Conservation (phyloP, 23 tunicate genomes). For the Diplosoma virens region DNA sequence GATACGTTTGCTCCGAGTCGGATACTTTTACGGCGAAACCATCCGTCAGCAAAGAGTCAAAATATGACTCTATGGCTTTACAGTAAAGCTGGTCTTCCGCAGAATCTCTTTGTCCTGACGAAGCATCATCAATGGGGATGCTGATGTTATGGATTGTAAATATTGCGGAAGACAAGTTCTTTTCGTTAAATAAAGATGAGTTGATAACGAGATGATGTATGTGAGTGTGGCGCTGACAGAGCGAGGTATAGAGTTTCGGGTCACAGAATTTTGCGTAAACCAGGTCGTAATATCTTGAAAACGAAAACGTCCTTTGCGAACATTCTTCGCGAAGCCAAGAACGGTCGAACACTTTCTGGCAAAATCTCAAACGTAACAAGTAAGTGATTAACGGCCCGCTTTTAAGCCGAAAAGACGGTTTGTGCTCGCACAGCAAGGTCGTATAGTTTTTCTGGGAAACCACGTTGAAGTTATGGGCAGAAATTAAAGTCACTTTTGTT, state of each 20-base stretch:
- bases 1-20: not conserved
- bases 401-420: constrained; percentile 23
- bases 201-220: too few species aligned
- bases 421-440: constrained; percentile 30
- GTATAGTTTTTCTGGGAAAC: too few species aligned
- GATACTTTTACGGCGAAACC: not conserved
- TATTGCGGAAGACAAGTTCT: too few species aligned
- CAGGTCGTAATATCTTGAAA: constrained; percentile 46
- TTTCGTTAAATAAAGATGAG: too few species aligned
- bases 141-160: too few species aligned
- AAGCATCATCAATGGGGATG: not conserved
- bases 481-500: too few species aligned
- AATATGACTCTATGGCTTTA: constrained; percentile 19
- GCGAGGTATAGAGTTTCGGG: not conserved
- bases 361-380: constrained; percentile 41
- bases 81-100: not conserved
- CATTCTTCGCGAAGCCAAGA: constrained; percentile 48
- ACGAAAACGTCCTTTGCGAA: not conserved
- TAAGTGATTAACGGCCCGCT: constrained; percentile 40
- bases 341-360: constrained; percentile 20
- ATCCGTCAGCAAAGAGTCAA: not conserved
- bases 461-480: too few species aligned
- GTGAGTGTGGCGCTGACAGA: too few species aligned
- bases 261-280: constrained; percentile 53
- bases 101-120: not conserved